phyloP scores from a whole-genome alignment of 2,888 invertebrate genomes.

The Yponomeuta plumbellus region DNA sequence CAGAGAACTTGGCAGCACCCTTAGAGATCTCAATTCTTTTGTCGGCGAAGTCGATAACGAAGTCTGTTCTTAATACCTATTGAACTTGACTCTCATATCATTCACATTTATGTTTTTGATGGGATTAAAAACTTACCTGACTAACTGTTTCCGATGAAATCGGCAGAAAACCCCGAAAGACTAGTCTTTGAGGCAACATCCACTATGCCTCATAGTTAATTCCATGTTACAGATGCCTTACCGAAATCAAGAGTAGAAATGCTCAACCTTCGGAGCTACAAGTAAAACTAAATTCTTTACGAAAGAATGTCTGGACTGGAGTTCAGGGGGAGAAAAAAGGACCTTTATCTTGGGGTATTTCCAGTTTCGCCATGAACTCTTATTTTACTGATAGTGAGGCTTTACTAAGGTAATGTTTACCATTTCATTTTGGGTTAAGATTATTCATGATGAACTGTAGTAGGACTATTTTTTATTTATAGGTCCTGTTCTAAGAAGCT shows the following conservation, averaged over 20 bases:
- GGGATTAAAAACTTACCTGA: no score
- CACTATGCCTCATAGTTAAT: no score
- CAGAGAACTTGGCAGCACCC: no score
- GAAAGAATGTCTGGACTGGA: conserved; percentile 86
- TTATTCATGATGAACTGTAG: background rate
- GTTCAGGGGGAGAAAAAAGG: conserved; percentile 65
- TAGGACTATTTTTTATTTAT: background rate
- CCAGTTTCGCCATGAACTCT: conserved; percentile 72
- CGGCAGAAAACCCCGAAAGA: no score
- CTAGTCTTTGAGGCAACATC: no score
- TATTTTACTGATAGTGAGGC: conserved; percentile 77
- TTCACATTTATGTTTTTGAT: no score
- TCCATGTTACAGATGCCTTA: conserved; percentile 41
- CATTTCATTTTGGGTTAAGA: background rate
- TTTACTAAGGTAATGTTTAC: conserved; percentile 65
- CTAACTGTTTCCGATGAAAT: no score
- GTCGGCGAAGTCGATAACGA: no score
- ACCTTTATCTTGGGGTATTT: conserved; percentile 82
- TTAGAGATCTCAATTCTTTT: no score
- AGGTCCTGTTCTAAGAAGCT: conserved; percentile 83
- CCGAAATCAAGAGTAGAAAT: conserved; percentile 58
- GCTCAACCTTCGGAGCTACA: conserved; percentile 78
- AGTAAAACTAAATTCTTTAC: conserved; percentile 80
- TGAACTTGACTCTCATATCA: no score
- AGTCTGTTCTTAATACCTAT: no score